A percentile compares a stretch with the other conserved stretches of the same genome.
These are phyloP conservation scores for Anthrax anthrax DNA, from an alignment of 2,888 invertebrate genomes.

Conservation along the genomic window DNA sequence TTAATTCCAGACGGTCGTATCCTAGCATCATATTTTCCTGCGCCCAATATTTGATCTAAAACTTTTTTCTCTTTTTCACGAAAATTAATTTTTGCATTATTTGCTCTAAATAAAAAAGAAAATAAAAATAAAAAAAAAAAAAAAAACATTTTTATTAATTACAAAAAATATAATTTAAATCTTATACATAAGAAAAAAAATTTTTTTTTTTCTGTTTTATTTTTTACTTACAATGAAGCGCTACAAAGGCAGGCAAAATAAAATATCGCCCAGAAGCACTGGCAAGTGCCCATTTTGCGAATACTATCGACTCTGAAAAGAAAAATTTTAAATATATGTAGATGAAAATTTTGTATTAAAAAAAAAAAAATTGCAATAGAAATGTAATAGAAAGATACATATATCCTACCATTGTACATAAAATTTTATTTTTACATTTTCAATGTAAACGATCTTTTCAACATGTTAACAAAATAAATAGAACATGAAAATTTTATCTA, in stretches of 20 bases:
- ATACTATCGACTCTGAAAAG: background rate
- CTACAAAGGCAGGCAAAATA: conserved; percentile 36
- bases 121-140: background rate
- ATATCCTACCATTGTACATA: too few relatives aligned
- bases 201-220: background rate
- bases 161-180: too few relatives aligned
- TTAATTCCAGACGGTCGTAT: conserved; percentile 88
- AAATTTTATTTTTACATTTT: too few relatives aligned
- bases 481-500: too few relatives aligned
- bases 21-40: conserved; percentile 80
- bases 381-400: too few relatives aligned
- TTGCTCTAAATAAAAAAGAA: conserved; percentile 45
- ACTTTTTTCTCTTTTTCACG: conserved; percentile 90
- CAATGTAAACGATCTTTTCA: too few relatives aligned
- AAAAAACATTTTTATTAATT: too few relatives aligned
- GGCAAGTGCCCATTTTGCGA: conserved; percentile 31
- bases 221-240: conserved; percentile 35
- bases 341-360: too few relatives aligned
- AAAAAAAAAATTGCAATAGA: too few relatives aligned
- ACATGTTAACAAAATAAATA: too few relatives aligned
- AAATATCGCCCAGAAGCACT: conserved; percentile 35
- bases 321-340: too few relatives aligned
- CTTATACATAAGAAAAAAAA: too few relatives aligned
- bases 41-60: conserved; percentile 82
- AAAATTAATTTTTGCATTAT: conserved; percentile 74